Evolutionary conservation across 2,888 invertebrate genomes (phyloP).

Genomic region (Salpingus planirostris): DNA sequence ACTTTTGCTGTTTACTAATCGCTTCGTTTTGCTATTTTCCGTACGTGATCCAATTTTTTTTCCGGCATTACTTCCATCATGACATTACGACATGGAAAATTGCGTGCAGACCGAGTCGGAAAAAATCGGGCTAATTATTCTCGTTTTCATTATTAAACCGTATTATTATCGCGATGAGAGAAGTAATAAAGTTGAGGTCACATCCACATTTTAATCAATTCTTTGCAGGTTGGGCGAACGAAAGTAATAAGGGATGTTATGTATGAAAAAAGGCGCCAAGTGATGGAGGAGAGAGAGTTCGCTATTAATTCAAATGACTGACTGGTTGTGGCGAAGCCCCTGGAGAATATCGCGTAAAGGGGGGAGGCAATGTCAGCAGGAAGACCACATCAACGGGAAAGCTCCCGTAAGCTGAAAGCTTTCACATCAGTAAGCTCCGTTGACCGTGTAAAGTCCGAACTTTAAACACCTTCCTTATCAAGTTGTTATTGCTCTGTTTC

Average conservation of each 20-base stretch:
- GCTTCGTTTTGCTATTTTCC: no score
- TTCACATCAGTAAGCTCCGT: conserved; percentile 20
- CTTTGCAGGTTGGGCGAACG: no score
- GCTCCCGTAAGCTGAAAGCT: conserved; percentile 20
- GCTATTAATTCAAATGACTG: conserved; percentile 23
- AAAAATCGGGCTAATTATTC: no score
- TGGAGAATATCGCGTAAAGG: conserved; percentile 17
- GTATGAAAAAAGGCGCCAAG: not conserved
- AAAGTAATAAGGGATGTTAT: no score
- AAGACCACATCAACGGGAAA: conserved; percentile 23
- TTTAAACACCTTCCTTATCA: conserved; percentile 19
- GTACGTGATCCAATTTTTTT: no score
- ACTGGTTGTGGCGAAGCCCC: conserved; percentile 12
- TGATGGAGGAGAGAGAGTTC: not conserved
- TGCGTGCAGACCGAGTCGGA: no score
- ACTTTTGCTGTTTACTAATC: no score
- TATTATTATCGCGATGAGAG: conserved; percentile 9
- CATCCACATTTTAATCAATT: not conserved
- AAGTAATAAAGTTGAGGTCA: conserved; percentile 1
- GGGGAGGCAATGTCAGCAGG: conserved; percentile 20
- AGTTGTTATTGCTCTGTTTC: no score
- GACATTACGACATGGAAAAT: no score
- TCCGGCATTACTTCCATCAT: no score
- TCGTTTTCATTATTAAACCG: not conserved
- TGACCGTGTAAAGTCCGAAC: conserved; percentile 21